Conservation (phyloP, 2,113 vertebrate genomes). For the Stigmatopora argus region DNA sequence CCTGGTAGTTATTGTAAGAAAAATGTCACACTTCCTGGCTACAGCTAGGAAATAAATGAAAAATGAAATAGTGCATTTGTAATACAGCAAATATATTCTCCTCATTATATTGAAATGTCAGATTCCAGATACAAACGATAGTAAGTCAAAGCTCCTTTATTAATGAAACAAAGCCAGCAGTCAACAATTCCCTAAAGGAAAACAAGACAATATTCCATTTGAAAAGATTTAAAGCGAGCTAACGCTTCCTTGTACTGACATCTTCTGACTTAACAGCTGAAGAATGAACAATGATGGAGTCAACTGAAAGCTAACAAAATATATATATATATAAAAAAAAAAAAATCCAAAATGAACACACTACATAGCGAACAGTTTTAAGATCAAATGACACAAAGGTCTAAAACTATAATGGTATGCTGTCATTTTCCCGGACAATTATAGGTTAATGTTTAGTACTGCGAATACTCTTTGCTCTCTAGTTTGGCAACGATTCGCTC, state of each 20-base stretch:
- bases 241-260: conserved; percentile 56
- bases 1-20: no score
- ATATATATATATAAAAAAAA: conserved; percentile 74
- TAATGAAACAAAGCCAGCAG: conserved; percentile 87
- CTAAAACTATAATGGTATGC: conserved; percentile 63
- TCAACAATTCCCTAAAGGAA: conserved; percentile 89
- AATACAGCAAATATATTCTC: no score
- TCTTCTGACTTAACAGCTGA: conserved; percentile 64
- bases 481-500: conserved; percentile 96
- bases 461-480: conserved; percentile 94
- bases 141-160: conserved; percentile 86
- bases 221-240: conserved; percentile 45
- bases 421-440: conserved; percentile 46
- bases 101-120: not conserved
- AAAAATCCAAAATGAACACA: conserved; percentile 72
- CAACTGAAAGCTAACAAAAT: conserved; percentile 43
- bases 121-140: not conserved
- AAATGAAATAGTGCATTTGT: no score
- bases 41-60: no score
- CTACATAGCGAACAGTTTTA: conserved; percentile 79
- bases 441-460: conserved; percentile 81
- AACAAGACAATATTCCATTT: conserved; percentile 71
- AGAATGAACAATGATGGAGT: conserved; percentile 80
- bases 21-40: no score
- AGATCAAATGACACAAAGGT: conserved; percentile 79